Evolutionary conservation across 2,797 vertebrate species (phyloP), one percentile per base, ranked within the genome.

Genomic region (Falco rusticolus): DNA sequence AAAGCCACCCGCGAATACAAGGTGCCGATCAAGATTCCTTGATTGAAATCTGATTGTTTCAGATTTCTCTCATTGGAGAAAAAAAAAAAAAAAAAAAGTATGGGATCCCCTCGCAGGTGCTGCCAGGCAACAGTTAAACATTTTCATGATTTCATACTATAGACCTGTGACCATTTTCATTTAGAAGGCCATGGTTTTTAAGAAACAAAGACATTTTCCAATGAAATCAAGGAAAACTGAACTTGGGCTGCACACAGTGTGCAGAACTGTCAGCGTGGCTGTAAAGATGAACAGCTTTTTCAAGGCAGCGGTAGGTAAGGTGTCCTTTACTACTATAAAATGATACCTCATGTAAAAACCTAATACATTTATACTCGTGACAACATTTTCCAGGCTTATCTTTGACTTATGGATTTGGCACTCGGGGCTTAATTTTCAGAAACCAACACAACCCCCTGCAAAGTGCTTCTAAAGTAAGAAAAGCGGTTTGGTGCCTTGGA

Each of bases 221-320:
- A 7, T 12, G 25, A 71, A 66, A 16, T 29, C 34, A 63, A 34
- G 57, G 63, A 50, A 82, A 84, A n/a, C 19, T 37, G 68, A 63
- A 47, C 25, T 61, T 45, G 64, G 37, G 2, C 25, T 37, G 11
- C 20, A 47, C 28, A 1, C 0, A 8, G 26, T 4, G 0, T 9
- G 33, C 21, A 66, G 57, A 1, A 6, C 48, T 65, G 31, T 22
- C 68, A 77, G 1, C 25, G 33, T 9, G 71, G 41, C 12, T 60
- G 61, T 33, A 14, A 54, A 70, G 41, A 21, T 25, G 20, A 79
- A 37, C 22, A 48, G 70, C n/a, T 68, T 50, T 87, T 50, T 22
- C 47, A n/a, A 37, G 18, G 19, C 18, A 84, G 20, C 7, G 31
- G 34, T 16, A 53, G 10, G 12, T 7, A 20, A 45, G 6, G 43